Evolutionary conservation across 64 coral and sea anemone genomes (phyloP).

Genomic region (Cladopsammia gracilis): DNA sequence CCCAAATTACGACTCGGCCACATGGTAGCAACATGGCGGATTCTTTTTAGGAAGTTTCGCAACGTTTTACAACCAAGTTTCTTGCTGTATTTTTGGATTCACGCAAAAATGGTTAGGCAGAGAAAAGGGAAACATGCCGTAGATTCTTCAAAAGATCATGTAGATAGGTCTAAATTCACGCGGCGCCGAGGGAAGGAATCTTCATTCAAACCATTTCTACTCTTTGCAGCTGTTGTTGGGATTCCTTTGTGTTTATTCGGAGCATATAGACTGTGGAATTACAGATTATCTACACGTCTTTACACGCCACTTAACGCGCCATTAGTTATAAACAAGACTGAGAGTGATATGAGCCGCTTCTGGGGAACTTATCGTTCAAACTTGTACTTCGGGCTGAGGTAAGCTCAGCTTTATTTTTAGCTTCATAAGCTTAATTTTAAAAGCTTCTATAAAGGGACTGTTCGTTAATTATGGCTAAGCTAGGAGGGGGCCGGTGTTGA

Average conservation of each 20-base stretch:
- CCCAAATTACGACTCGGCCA: neutral
- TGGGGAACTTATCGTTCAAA: conserved; percentile 98
- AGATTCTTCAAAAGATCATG: conserved; percentile 41
- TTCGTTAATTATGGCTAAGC: too few species aligned
- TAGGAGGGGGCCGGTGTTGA: too few species aligned
- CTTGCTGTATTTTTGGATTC: neutral
- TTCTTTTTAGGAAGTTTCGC: conserved; percentile 4
- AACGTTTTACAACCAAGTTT: neutral
- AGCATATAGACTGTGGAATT: conserved; percentile 72
- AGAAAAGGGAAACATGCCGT: conserved; percentile 22
- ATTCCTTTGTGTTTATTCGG: conserved; percentile 59
- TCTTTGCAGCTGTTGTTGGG: conserved; percentile 26
- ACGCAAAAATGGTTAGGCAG: conserved; percentile 16
- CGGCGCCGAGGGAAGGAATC: conserved; percentile 27
- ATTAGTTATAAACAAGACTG: conserved; percentile 73
- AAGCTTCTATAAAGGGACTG: too few species aligned
- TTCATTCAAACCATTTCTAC: neutral
- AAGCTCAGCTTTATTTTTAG: neutral
- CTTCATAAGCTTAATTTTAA: too few species aligned
- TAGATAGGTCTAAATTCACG: conserved; percentile 27
- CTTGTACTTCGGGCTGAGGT: conserved; percentile 94
- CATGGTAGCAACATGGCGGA: conserved; percentile 41
- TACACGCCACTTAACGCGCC: conserved; percentile 81
- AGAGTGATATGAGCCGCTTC: conserved; percentile 77
- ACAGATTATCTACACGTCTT: conserved; percentile 62